Conservation (phyloP, 2,113 vertebrate genomes). For the Limnothrissa miodon region DNA sequence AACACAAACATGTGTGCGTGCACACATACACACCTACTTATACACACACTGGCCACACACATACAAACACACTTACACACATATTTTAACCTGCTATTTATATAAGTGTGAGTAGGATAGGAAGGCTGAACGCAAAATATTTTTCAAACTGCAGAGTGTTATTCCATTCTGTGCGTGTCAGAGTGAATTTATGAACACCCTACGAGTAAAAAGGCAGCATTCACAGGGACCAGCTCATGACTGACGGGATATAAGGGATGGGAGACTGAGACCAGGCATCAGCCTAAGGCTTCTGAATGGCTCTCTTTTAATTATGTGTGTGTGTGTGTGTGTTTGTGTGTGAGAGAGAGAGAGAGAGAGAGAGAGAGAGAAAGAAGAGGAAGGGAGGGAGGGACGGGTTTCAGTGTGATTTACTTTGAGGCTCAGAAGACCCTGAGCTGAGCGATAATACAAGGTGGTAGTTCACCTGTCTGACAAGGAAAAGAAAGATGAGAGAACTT, state of each 20-base stretch:
- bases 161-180: too few species aligned
- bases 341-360: not conserved
- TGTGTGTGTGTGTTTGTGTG: too few species aligned
- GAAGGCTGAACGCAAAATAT: too few species aligned
- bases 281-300: not conserved
- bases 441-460: not conserved
- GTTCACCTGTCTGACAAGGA: not conserved
- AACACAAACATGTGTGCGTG: too few species aligned
- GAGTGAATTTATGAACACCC: too few species aligned
- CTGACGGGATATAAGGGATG: not conserved
- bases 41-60: too few species aligned
- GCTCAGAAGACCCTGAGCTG: not conserved
- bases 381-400: not conserved
- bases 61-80: not conserved
- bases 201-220: not conserved
- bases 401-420: not conserved
- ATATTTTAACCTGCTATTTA: not conserved
- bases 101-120: too few species aligned
- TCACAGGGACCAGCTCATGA: not conserved
- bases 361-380: not conserved
- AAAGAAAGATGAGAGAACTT: not conserved
- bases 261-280: not conserved
- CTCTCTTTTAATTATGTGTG: not conserved
- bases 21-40: too few species aligned
- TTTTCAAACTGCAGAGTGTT: too few species aligned